Evolutionary conservation across 1,140 invertebrate genomes (phyloP).

Genomic region (Halesus radiatus): DNA sequence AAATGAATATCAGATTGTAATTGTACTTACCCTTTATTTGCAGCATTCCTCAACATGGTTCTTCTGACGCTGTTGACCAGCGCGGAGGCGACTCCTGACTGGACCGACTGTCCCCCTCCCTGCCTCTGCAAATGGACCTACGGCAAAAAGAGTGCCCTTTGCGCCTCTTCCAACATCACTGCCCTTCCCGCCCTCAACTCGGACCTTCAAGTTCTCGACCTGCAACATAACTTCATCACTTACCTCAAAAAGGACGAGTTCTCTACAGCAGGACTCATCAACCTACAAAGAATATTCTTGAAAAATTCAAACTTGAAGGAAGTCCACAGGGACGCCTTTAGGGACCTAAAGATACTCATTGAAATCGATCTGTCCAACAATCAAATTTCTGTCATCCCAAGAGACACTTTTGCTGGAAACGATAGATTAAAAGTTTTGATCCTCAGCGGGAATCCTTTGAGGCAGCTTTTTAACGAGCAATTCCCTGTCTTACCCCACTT

Average conservation of each 20-base stretch:
- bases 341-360: conserved; percentile 82
- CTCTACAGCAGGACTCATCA: conserved; percentile 78
- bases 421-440: conserved; percentile 78
- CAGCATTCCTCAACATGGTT: conserved; percentile 51
- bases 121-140: conserved; percentile 87
- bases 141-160: conserved; percentile 86
- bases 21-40: conserved; percentile 1
- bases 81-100: conserved; percentile 67
- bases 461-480: conserved; percentile 73
- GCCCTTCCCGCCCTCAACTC: conserved; percentile 78
- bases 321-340: conserved; percentile 82
- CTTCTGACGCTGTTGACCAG: conserved; percentile 46
- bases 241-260: conserved; percentile 80
- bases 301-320: conserved; percentile 76
- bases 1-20: background rate
- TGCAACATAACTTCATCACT: conserved; percentile 81
- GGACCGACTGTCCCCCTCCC: conserved; percentile 80
- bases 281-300: conserved; percentile 83
- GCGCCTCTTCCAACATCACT: conserved; percentile 77
- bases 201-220: conserved; percentile 83
- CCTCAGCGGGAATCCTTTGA: conserved; percentile 81
- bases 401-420: conserved; percentile 82
- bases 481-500: conserved; percentile 82
- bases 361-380: conserved; percentile 87
- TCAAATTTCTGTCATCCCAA: conserved; percentile 75